Conservation (phyloP, 1,140 invertebrate species). For the Muscidifurax raptorellus region DNA sequence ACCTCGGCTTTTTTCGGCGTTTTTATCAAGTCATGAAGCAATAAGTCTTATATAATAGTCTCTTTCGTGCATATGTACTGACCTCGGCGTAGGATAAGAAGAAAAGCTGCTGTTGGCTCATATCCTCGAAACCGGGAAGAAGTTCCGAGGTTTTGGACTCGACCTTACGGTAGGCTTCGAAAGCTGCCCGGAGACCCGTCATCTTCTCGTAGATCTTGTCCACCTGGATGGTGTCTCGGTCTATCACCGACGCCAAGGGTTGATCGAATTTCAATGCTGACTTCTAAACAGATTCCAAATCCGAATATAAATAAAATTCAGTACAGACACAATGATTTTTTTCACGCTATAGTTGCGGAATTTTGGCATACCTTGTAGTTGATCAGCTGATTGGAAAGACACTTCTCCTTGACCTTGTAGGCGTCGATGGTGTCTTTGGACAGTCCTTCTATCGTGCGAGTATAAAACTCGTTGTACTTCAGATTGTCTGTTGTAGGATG, state of each 20-base stretch:
- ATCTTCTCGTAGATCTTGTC: slow-evolving; percentile 51
- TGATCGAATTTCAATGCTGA: slow-evolving; percentile 23
- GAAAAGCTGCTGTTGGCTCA: slow-evolving; percentile 33
- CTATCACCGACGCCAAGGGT: slow-evolving; percentile 4
- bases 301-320: background rate
- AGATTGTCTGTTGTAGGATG: slow-evolving; percentile 18
- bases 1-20: background rate
- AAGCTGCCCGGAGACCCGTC: slow-evolving; percentile 33
- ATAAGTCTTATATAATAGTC: too few species aligned
- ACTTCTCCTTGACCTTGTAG: slow-evolving; percentile 47
- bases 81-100: slow-evolving; percentile 48
- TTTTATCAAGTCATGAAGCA: background rate
- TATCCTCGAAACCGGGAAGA: slow-evolving; percentile 37
- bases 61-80: background rate
- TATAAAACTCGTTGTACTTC: slow-evolving; percentile 43
- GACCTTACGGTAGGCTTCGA: slow-evolving; percentile 35
- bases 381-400: slow-evolving; percentile 39
- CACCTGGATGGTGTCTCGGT: slow-evolving; percentile 44
- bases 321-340: background rate
- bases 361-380: slow-evolving; percentile 42
- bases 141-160: background rate
- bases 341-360: background rate
- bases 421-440: slow-evolving; percentile 46
- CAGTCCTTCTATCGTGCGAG: slow-evolving; percentile 32
- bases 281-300: slow-evolving; percentile 16